Conservation (phyloP, 1,140 invertebrate genomes). For the Antheraea pernyi region DNA sequence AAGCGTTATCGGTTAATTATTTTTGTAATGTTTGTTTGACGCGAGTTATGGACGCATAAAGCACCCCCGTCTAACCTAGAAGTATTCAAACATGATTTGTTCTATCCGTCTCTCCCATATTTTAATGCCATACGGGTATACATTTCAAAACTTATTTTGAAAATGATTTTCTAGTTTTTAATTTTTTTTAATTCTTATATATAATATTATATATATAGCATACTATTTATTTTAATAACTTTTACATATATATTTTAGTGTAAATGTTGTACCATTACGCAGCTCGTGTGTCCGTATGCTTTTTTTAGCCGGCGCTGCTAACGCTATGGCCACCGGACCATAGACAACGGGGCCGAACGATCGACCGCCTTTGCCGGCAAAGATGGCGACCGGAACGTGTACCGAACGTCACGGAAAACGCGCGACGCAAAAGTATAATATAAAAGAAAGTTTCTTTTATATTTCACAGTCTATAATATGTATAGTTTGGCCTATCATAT, state of each 20-base stretch:
- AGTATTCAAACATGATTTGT: too few species aligned
- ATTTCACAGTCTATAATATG: not conserved
- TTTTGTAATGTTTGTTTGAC: too few species aligned
- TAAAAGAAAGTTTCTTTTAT: slow-evolving; percentile 4
- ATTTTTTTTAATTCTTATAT: too few species aligned
- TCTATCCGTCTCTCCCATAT: too few species aligned
- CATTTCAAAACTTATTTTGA: too few species aligned
- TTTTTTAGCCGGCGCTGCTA: slow-evolving; percentile 18
- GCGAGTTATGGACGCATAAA: too few species aligned
- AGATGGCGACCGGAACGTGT: slow-evolving; percentile 3
- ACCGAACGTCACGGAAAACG: not conserved
- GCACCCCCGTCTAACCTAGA: too few species aligned
- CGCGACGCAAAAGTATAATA: not conserved
- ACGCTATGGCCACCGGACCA: not conserved
- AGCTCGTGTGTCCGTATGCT: slow-evolving; percentile 59
- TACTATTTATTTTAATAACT: too few species aligned
- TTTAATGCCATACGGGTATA: too few species aligned
- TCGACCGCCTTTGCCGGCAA: not conserved
- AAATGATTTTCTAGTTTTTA: too few species aligned
- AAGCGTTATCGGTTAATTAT: too few species aligned
- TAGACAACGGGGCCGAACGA: slow-evolving; percentile 8
- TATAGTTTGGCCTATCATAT: not conserved
- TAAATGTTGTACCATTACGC: slow-evolving; percentile 44
- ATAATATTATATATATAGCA: too few species aligned
- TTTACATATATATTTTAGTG: slow-evolving; percentile 1